Evolutionary conservation across 2,113 vertebrate species (phyloP).

Genomic region (Gopherus flavomarginatus): DNA sequence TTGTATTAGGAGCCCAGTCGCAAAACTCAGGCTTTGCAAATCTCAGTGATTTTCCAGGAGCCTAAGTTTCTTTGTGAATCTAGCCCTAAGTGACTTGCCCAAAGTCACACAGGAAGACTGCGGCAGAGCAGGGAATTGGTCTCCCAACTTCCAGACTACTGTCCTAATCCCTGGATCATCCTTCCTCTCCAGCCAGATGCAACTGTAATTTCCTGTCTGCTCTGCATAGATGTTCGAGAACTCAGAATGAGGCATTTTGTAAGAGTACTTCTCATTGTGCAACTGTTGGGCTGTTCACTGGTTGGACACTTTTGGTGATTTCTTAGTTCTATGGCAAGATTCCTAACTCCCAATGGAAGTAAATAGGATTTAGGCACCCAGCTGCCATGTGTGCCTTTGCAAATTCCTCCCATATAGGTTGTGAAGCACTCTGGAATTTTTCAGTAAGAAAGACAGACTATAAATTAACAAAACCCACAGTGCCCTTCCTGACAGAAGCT

Average conservation of each 20-base stretch:
- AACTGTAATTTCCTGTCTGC: neutral
- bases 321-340: neutral
- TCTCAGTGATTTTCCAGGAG: neutral
- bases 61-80: neutral
- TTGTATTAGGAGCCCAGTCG: neutral
- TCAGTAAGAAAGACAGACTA: neutral
- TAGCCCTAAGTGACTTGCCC: neutral
- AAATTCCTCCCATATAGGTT: neutral
- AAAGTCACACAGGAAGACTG: neutral
- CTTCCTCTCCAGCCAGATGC: neutral
- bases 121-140: neutral
- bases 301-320: neutral
- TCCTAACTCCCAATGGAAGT: neutral
- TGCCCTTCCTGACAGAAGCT: neutral
- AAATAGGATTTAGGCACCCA: neutral
- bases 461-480: neutral
- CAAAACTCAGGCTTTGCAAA: neutral
- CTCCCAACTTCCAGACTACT: neutral
- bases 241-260: neutral
- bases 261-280: neutral
- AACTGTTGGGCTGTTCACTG: neutral
- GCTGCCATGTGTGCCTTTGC: neutral
- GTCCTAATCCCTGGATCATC: neutral
- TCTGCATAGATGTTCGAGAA: neutral
- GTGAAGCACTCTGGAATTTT: neutral